Evolutionary conservation across 1,140 invertebrate genomes (phyloP).

Genomic region (Pollicipes pollicipes): DNA sequence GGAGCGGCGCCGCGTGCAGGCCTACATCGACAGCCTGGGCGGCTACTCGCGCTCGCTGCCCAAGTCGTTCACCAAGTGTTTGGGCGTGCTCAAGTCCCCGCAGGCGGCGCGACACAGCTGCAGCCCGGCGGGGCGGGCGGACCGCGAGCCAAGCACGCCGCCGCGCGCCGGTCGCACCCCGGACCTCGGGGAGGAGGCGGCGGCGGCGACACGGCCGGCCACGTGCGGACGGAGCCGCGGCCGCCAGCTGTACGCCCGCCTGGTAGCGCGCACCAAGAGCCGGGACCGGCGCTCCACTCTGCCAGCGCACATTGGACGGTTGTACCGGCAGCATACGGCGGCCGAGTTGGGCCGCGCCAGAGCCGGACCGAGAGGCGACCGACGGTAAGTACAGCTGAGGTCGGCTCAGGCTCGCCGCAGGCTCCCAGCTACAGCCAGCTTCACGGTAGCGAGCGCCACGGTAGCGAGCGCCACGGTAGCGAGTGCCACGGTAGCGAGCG

Average conservation of each 20-base stretch:
- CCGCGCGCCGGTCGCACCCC: not conserved
- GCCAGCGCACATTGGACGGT: not conserved
- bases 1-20: not conserved
- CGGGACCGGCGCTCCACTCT: not conserved
- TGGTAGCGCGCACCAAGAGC: not conserved
- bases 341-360: not conserved
- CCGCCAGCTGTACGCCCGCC: not conserved
- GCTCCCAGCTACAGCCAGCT: not conserved
- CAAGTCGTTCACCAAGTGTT: not conserved
- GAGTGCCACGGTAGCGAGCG: no score
- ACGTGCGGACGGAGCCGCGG: not conserved
- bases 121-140: no score
- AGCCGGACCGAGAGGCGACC: not conserved
- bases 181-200: not conserved
- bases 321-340: not conserved
- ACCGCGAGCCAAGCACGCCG: not conserved
- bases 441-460: no score
- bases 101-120: not conserved
- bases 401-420: no score
- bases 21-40: not conserved
- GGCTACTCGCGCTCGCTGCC: not conserved
- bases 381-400: not conserved
- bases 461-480: no score
- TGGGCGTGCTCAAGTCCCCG: not conserved
- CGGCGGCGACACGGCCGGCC: no score